These are phyloP conservation scores for Cantharis nigra DNA, from an alignment of 2,888 invertebrate genomes.

Conservation along the genomic window DNA sequence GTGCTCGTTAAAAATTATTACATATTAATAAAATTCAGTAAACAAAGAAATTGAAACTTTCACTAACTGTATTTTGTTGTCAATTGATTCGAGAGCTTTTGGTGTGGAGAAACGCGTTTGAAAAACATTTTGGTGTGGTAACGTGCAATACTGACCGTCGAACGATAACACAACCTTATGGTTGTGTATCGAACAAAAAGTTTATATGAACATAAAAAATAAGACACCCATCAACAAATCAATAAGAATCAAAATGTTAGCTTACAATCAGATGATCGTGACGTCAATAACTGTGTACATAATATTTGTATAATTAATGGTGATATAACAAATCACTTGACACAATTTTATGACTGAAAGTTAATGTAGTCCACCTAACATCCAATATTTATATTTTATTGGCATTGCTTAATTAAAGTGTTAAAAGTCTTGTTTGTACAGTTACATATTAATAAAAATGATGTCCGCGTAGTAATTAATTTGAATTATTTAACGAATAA, in stretches of 20 bases:
- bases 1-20: neutral
- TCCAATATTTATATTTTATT: neutral
- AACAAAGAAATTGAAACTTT: neutral
- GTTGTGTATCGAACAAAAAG: neutral
- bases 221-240: neutral
- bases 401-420: neutral
- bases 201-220: neutral
- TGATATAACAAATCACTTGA: slow-evolving; percentile 1
- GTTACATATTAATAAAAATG: neutral
- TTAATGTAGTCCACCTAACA: neutral
- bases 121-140: neutral
- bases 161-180: neutral
- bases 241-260: neutral
- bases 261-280: neutral
- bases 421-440: neutral
- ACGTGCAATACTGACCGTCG: neutral
- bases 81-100: neutral
- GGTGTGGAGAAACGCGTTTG: neutral
- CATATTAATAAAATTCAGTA: neutral
- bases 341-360: neutral
- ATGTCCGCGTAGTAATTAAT: neutral
- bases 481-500: neutral
- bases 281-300: neutral
- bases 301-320: neutral
- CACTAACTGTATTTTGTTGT: neutral